Percentiles rank a stretch among this genome's conserved stretches.
Conservation (phyloP, 2,888 invertebrate species). For the Polydrusus pterygomalis region DNA sequence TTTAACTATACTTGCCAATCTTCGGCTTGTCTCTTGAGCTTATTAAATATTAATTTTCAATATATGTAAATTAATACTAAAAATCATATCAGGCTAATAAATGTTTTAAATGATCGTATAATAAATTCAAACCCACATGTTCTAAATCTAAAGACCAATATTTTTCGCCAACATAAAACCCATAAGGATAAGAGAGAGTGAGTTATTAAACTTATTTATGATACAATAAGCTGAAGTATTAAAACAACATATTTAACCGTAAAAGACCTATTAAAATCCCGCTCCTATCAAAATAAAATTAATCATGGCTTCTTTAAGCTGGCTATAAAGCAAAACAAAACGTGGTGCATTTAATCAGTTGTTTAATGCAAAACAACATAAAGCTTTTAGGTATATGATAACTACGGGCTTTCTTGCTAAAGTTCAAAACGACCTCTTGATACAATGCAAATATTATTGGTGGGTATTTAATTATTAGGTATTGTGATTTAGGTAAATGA, state of each 20-base stretch:
- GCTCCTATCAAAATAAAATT: constrained; percentile 67
- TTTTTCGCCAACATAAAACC: constrained; percentile 30
- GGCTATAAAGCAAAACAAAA: constrained; percentile 66
- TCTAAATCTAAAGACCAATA: constrained; percentile 13
- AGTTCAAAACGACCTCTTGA: constrained; percentile 27
- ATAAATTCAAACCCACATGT: constrained; percentile 22
- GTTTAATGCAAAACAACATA: constrained; percentile 71
- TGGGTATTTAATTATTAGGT: constrained; percentile 2
- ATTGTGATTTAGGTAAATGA: no score
- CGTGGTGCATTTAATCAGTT: constrained; percentile 68
- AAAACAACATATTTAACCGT: constrained; percentile 69
- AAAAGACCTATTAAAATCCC: constrained; percentile 70
- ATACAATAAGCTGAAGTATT: constrained; percentile 59
- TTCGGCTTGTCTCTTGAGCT: no score
- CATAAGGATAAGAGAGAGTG: constrained; percentile 27
- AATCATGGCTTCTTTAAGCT: constrained; percentile 67
- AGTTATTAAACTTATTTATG: constrained; percentile 47
- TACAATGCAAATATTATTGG: constrained; percentile 37
- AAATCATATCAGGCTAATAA: constrained; percentile 3
- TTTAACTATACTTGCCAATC: no score
- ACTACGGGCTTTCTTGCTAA: constrained; percentile 53
- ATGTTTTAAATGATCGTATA: constrained; percentile 7
- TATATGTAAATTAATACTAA: background rate
- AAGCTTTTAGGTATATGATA: constrained; percentile 69
- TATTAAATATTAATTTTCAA: no score